These are phyloP conservation scores for Leptogaster cylindrica DNA, from an alignment of 2,888 invertebrate species.

Conservation along the genomic window DNA sequence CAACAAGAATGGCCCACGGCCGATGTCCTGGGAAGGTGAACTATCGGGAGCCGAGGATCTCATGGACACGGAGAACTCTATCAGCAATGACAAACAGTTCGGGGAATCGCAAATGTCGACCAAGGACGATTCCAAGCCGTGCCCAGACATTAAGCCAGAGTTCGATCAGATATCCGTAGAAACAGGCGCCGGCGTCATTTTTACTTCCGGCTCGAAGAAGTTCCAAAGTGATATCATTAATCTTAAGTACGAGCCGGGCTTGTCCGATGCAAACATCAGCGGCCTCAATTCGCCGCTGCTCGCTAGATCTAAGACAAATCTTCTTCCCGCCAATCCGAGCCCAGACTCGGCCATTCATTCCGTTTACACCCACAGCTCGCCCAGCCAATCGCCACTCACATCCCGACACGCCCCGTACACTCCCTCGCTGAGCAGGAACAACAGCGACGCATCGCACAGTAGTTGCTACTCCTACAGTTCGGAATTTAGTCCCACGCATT, in stretches of 20 bases:
- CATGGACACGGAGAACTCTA: slow-evolving; percentile 60
- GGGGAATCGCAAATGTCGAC: slow-evolving; percentile 44
- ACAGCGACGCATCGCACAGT: slow-evolving; percentile 89
- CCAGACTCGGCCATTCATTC: slow-evolving; percentile 90
- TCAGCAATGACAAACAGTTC: slow-evolving; percentile 45
- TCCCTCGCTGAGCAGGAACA: slow-evolving; percentile 85
- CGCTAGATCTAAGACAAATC: slow-evolving; percentile 67
- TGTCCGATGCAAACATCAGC: slow-evolving; percentile 49
- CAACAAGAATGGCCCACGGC: slow-evolving; percentile 67
- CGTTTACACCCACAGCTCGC: slow-evolving; percentile 80
- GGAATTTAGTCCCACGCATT: slow-evolving; percentile 84
- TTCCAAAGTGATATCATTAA: slow-evolving; percentile 58
- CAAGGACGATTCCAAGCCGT: slow-evolving; percentile 34
- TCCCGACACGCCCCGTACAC: slow-evolving; percentile 81
- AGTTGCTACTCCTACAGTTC: slow-evolving; percentile 88
- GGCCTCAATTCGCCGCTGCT: slow-evolving; percentile 70
- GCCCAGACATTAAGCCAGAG: slow-evolving; percentile 43
- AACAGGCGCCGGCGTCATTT: slow-evolving; percentile 39
- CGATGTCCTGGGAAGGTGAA: slow-evolving; percentile 96
- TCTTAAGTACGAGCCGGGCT: slow-evolving; percentile 58
- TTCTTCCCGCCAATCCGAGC: slow-evolving; percentile 80
- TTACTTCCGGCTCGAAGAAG: slow-evolving; percentile 42
- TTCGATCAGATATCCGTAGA: slow-evolving; percentile 44
- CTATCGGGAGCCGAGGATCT: slow-evolving; percentile 83
- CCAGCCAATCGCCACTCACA: slow-evolving; percentile 85